Evolutionary conservation across 2,113 vertebrate species (phyloP).

Genomic region (Etheostoma spectabile): DNA sequence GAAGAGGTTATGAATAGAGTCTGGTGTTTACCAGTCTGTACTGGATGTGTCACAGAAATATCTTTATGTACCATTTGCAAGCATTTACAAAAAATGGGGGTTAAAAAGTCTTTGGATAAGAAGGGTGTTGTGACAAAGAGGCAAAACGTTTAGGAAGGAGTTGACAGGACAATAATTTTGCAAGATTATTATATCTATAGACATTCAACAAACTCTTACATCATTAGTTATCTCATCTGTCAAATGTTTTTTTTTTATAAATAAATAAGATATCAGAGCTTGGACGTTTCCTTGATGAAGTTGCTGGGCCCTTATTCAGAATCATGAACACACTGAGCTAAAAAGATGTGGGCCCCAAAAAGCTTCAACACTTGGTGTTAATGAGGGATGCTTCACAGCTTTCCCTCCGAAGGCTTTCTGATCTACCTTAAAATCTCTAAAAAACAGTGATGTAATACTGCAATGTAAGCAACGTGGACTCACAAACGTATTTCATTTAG

Average conservation of each 20-base stretch:
- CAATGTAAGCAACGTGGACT: neutral
- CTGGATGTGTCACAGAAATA: slow-evolving; percentile 24
- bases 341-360: neutral
- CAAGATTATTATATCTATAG: neutral
- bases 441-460: neutral
- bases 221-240: neutral
- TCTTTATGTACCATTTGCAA: neutral
- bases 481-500: neutral
- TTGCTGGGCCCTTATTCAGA: neutral
- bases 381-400: neutral
- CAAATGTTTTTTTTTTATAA: too few relatives aligned
- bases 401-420: neutral
- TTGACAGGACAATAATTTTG: neutral
- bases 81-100: neutral
- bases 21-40: slow-evolving; percentile 12
- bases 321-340: neutral
- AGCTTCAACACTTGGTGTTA: neutral
- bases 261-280: neutral
- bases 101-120: neutral
- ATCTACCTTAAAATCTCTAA: neutral
- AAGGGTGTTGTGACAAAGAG: neutral
- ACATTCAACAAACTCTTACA: neutral
- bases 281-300: neutral
- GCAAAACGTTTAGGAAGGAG: neutral
- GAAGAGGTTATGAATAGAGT: slow-evolving; percentile 48